Base-by-base conservation (phyloP, 1,140 invertebrate species). In the Drosophila bocki region DNA sequence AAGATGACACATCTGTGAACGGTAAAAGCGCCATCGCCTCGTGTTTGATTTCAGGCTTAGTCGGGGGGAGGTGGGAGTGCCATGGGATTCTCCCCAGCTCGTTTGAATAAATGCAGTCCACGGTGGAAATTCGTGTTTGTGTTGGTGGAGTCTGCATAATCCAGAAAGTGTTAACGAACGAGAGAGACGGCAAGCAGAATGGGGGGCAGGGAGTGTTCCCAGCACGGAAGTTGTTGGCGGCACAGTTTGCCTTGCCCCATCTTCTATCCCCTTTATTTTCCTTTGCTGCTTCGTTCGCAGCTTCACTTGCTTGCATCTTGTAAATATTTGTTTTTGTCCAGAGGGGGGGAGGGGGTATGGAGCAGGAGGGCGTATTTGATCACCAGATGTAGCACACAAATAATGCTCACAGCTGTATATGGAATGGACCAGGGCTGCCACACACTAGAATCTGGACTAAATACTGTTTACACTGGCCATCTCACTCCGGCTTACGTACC, bases 321-420 rank as follows among this genome's bases (percentile, higher is more conserved):
- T 81, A 85, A 85, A 85, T 82, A 85, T 85, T 86, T 85, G 82
- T 78, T 56, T 50, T 65, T 22, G 3, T 44, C 22, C 29, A 17
- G 48, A 22, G 42, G 42, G 6, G n/a, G 50, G 12, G 5, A 13
- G 47, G 70, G 44, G 44, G 44, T 2, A 44, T 13, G 19, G 63
- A 58, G 64, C 15, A 74, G 75, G 56, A 68, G 64, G 64, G 76
- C 32, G 58, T 69, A 80, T 84, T 84, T 72, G 81, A 84, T 72
- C 77, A 60, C 44, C 81, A 84, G 81, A 84, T 84, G 81, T 84
- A 75, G 58, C 77, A 85, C 72, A 85, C 50, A 76, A 84, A 80
- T 68, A 85, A 65, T 81, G 67, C 54, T 77, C 67, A 69, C 65
- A 68, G 62, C 67, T 71, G 69, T 59, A 58, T 71, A 3, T 71